Evolutionary conservation across 2,888 invertebrate species (phyloP), one percentile per base, ranked within the genome.

Genomic region (Miltochrista miniata): DNA sequence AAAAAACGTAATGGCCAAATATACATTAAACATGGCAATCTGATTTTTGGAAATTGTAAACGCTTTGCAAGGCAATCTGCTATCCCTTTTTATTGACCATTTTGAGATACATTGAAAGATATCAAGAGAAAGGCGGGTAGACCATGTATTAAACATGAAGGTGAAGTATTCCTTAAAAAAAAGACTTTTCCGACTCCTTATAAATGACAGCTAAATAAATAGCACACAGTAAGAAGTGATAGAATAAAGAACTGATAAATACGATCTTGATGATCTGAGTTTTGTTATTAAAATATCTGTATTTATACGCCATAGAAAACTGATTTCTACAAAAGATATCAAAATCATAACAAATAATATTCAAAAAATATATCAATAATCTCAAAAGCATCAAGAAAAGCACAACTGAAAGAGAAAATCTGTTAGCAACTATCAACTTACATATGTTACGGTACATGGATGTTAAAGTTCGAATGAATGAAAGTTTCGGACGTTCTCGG

Each of bases 401-500:
- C 50, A 53, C 43, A 61, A 56, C 60, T 49, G 47, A 53, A 49
- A 51, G 59, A 56, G 56, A 53, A 64, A 69, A 24, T 24, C 2
- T 24, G 3, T 4, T 5, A 24, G 18, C 18, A 24, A 24, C 5
- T 24, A n/a, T n/a, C n/a, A n/a, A n/a, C n/a, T n/a, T n/a, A n/a
- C n/a, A n/a, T n/a, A n/a, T n/a, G n/a, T n/a, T n/a, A n/a, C n/a
- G n/a, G n/a, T n/a, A 24, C 70, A 75, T 77, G 70, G 79, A 75
- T 68, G 77, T n/a, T 69, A 61, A 45, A 60, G 70, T 59, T 68
- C 53, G 66, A 76, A 85, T 90, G 89, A 91, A 91, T 91, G 91
- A 84, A 76, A 59, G 59, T 68, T 68, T 87, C 88, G 86, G 70
- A 46, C 4, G 60, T 64, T 76, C 79, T 85, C 87, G 90, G 80